Conservation (phyloP, 2,888 invertebrate genomes). For the Phanerotoma sp. region DNA sequence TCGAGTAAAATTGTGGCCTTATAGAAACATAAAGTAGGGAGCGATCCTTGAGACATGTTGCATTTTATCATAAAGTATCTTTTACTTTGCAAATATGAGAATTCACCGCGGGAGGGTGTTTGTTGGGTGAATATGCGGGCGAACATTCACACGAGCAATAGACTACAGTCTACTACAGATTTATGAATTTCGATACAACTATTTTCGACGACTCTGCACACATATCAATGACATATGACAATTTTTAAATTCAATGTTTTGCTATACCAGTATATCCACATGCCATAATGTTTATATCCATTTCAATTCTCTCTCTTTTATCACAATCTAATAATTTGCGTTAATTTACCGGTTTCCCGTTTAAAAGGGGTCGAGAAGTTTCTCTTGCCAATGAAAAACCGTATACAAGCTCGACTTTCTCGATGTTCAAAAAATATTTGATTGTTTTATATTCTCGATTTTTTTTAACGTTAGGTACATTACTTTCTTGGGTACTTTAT, state of each 20-base stretch:
- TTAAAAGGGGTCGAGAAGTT: constrained; percentile 11
- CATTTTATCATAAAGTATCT: constrained; percentile 33
- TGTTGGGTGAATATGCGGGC: constrained; percentile 10
- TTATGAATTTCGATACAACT: constrained; percentile 13
- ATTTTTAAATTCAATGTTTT: not conserved
- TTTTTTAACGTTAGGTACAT: not conserved
- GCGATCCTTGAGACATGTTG: not conserved
- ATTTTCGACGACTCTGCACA: not conserved
- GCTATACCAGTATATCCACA: not conserved
- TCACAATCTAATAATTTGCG: constrained; percentile 6
- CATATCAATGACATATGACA: constrained; percentile 1
- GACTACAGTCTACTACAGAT: not conserved
- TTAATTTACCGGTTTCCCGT: constrained; percentile 7
- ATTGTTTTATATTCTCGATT: not conserved
- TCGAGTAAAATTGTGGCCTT: not conserved
- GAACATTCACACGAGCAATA: constrained; percentile 10
- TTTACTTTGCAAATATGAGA: constrained; percentile 19
- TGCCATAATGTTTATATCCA: not conserved
- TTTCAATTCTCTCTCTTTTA: not conserved
- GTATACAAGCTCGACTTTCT: constrained; percentile 7
- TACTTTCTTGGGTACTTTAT: constrained; percentile 4
- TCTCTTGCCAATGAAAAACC: constrained; percentile 8
- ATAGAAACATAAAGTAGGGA: constrained; percentile 10
- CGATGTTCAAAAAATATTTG: constrained; percentile 11
- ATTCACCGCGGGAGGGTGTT: constrained; percentile 34